Evolutionary conservation across 2,888 invertebrate species (phyloP).

Genomic region (Platycheirus albimanus): DNA sequence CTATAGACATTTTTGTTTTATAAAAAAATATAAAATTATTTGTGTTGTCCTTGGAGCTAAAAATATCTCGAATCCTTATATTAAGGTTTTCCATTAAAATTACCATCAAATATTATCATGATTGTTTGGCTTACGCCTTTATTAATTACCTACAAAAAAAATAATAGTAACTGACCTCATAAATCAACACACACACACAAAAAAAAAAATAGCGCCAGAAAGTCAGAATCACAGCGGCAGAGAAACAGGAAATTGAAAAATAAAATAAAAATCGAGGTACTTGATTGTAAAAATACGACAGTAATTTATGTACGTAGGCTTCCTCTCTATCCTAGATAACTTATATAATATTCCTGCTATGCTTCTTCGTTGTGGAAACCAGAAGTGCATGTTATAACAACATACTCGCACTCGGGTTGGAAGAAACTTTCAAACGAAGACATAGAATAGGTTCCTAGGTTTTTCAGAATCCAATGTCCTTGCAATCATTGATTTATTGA

Average conservation of each 20-base stretch:
- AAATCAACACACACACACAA: no score
- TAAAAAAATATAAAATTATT: no score
- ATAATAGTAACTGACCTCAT: slow-evolving; percentile 7
- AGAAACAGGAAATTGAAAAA: slow-evolving; percentile 1
- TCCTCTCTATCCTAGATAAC: background rate
- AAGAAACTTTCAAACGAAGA: background rate
- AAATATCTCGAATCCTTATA: no score
- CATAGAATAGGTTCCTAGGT: no score
- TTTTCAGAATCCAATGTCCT: slow-evolving; percentile 6
- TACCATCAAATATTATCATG: no score
- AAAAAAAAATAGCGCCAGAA: slow-evolving; percentile 53
- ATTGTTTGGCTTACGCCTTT: no score
- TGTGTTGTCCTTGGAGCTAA: no score
- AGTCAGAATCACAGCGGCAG: slow-evolving; percentile 40
- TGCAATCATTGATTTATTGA: slow-evolving; percentile 59
- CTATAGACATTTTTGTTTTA: no score
- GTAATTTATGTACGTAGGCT: slow-evolving; percentile 33
- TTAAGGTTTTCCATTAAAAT: no score
- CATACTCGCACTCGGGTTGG: background rate
- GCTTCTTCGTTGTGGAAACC: background rate
- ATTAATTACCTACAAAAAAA: slow-evolving; percentile 24
- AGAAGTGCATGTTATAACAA: slow-evolving; percentile 1
- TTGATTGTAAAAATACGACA: slow-evolving; percentile 14
- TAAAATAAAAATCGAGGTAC: slow-evolving; percentile 1
- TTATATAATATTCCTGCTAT: background rate